Conservation (phyloP, 2,113 vertebrate genomes). For the Spea bombifrons region DNA sequence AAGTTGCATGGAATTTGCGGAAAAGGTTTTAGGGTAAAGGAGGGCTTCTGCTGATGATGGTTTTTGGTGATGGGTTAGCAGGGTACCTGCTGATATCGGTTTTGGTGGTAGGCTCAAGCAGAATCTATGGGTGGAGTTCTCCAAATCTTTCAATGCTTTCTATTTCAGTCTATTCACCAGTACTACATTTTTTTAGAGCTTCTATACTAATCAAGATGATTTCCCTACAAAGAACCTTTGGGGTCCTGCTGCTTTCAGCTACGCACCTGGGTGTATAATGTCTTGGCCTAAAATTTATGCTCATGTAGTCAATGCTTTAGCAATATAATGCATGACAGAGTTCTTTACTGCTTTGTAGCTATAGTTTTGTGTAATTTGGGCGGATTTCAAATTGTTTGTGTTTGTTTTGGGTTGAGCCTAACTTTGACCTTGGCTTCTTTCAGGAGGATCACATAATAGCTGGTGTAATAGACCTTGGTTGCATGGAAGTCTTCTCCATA, state of each 20-base stretch:
- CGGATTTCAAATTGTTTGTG: background rate
- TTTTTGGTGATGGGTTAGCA: conserved; percentile 14
- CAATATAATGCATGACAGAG: conserved; percentile 4
- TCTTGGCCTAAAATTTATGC: background rate
- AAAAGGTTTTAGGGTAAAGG: accelerated
- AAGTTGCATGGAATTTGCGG: background rate
- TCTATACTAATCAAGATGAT: background rate
- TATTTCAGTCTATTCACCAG: background rate
- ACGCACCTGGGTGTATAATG: conserved; percentile 20
- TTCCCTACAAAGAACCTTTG: background rate
- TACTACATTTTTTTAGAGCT: background rate
- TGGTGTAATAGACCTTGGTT: conserved; percentile 92
- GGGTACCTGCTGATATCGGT: background rate
- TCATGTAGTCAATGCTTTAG: background rate
- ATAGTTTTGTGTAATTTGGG: background rate
- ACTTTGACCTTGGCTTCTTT: conserved; percentile 52
- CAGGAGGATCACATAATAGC: conserved; percentile 77
- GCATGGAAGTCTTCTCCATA: conserved; percentile 87
- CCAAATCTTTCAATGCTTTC: background rate
- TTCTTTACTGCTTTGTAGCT: background rate
- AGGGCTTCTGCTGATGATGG: background rate
- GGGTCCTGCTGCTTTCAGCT: conserved; percentile 56
- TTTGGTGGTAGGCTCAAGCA: background rate
- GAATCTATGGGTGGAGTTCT: background rate
- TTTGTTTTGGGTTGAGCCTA: background rate